phyloP scores from a whole-genome alignment of 2,888 invertebrate species.

The Brachyptera risi region DNA sequence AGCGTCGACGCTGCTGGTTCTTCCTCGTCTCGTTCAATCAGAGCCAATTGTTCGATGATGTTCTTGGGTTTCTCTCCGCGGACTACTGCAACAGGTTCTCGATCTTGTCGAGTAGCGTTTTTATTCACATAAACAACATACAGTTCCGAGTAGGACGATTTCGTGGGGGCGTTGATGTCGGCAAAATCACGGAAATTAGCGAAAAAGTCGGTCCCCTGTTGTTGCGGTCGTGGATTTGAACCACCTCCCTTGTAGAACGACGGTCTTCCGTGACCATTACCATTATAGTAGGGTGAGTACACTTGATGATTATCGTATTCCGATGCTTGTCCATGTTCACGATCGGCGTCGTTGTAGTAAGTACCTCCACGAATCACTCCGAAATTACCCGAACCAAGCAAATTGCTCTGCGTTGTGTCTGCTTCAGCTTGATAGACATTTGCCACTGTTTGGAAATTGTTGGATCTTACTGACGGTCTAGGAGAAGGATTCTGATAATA shows the following conservation, averaged over 20 bases:
- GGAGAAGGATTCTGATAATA: conserved; percentile 56
- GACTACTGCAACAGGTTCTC: conserved; percentile 13
- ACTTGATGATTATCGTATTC: conserved; percentile 46
- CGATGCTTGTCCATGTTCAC: conserved; percentile 60
- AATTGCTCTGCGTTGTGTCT: conserved; percentile 52
- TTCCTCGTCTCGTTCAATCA: conserved; percentile 56
- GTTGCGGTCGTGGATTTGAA: conserved; percentile 68
- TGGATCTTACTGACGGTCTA: conserved; percentile 46
- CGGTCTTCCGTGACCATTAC: conserved; percentile 69
- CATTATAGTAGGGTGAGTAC: conserved; percentile 52
- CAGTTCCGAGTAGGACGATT: conserved; percentile 75
- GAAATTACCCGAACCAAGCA: conserved; percentile 80
- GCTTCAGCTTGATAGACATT: conserved; percentile 40
- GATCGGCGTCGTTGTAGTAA: conserved; percentile 61
- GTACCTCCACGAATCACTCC: conserved; percentile 84
- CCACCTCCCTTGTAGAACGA: conserved; percentile 49
- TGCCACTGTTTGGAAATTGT: conserved; percentile 27
- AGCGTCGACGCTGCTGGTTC: neutral
- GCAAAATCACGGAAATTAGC: conserved; percentile 88
- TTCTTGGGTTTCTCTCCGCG: conserved; percentile 54
- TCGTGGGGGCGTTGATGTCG: conserved; percentile 80
- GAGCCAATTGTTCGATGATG: conserved; percentile 73
- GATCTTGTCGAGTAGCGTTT: conserved; percentile 51
- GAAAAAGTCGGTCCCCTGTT: conserved; percentile 69
- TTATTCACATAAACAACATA: conserved; percentile 82